Conservation (phyloP, 2,113 vertebrate genomes). For the Delphinapterus leucas region DNA sequence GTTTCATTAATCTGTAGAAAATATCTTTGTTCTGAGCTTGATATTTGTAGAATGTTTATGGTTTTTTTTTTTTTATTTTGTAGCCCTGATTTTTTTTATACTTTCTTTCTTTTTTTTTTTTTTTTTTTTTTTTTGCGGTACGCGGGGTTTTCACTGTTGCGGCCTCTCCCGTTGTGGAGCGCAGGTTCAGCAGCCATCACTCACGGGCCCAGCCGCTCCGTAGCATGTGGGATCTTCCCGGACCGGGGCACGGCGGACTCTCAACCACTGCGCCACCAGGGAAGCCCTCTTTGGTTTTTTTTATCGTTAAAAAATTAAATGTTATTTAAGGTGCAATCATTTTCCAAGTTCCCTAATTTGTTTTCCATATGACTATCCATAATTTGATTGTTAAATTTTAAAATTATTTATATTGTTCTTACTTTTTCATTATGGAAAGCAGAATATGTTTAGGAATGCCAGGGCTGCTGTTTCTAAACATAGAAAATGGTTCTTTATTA, state of each 20-base stretch:
- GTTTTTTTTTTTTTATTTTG: not conserved
- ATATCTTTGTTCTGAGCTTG: not conserved
- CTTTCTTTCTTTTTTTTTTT: not conserved
- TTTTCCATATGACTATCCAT: not conserved
- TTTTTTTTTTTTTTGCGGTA: too few relatives aligned
- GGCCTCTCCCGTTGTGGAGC: too few relatives aligned
- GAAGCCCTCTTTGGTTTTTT: not conserved
- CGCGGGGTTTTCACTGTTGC: too few relatives aligned
- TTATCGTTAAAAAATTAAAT: slow-evolving; percentile 9
- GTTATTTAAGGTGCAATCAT: not conserved
- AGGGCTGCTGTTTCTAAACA: not conserved
- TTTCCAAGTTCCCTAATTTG: not conserved
- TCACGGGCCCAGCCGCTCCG: too few relatives aligned
- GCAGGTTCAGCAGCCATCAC: too few relatives aligned
- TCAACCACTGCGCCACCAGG: too few relatives aligned
- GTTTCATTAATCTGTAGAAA: not conserved
- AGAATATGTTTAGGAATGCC: not conserved
- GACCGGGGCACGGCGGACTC: too few relatives aligned
- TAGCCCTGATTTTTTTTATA: not conserved
- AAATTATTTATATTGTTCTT: not conserved
- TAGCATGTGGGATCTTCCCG: too few relatives aligned
- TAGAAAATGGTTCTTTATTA: not conserved
- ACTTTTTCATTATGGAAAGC: not conserved
- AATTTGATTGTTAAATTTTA: slow-evolving; percentile 28
- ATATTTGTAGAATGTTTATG: not conserved